Evolutionary conservation across 2,888 invertebrate genomes (phyloP), one percentile per base, ranked within the genome.

Genomic region (Andrena trimmerana): DNA sequence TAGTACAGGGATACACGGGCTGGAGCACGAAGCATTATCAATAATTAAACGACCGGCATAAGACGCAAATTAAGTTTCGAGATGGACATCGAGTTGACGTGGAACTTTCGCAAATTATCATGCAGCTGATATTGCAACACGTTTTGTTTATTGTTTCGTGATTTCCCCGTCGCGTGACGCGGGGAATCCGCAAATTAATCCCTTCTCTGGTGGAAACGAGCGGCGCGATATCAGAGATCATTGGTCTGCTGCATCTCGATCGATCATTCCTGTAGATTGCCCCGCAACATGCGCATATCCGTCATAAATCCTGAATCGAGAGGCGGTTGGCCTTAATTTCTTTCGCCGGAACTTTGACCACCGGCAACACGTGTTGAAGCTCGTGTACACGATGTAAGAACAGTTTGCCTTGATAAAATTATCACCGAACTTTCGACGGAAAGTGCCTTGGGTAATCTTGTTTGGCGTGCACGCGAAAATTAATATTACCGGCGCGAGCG

Each of bases 181-280:
- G 31, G 20, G 24, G 42, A 20, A 20, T 50, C 20, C 8, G 4
- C 5, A 48, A 62, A 50, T 71, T 60, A 70, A 48, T 3, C 48
- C 20, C 7, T 24, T 2, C 50, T 29, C 16, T 13, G 16, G n/a
- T 3, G 24, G 10, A 10, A 7, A 20, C 2, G 13, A 13, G 31
- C 13, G 13, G 57, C 48, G n/a, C 6, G 42, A 10, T n/a, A 48
- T 66, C 62, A 16, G 48, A 63, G 31, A 20, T 24, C 36, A 29
- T 8, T 57, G 57, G 13, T 10, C 57, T 7, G n/a, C 48, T 20
- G 20, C 16, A 27, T 60, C 42, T 66, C 59, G 50, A 79, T 66
- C 78, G 79, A 80, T 79, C 78, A 60, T 78, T 4, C 59, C 1
- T 24, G 10, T 1, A 60, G 29, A 77, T 65, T 66, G 27, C 20